Conservation (phyloP, 1,140 invertebrate species). For the Delia radicum region DNA sequence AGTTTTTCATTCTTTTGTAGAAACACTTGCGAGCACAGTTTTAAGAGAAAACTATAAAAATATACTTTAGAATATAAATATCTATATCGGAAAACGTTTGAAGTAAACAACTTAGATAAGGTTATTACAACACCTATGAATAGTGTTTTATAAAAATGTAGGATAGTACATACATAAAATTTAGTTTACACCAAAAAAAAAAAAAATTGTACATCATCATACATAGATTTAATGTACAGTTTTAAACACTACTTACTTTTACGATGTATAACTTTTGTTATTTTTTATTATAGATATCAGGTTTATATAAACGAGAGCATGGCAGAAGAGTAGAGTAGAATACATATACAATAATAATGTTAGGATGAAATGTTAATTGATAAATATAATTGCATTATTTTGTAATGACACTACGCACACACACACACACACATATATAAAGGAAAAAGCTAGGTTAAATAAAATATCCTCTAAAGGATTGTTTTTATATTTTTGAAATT, state of each 20-base stretch:
- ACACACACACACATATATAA: not conserved
- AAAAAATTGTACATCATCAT: conserved; percentile 1
- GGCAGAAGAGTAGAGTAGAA: conserved; percentile 7
- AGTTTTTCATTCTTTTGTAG: too few relatives aligned
- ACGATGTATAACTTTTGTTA: conserved; percentile 25
- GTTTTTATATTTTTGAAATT: not conserved
- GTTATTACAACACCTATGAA: not conserved
- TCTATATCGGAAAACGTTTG: not conserved
- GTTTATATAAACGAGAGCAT: conserved; percentile 11
- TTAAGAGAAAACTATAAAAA: not conserved
- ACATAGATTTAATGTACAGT: not conserved
- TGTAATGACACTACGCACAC: not conserved
- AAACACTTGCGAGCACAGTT: not conserved
- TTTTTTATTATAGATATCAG: not conserved
- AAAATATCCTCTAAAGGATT: not conserved
- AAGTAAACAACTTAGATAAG: not conserved
- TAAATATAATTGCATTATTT: not conserved
- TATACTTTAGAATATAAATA: not conserved
- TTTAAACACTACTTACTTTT: conserved; percentile 27
- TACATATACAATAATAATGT: conserved; percentile 22
- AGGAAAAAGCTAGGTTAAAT: not conserved
- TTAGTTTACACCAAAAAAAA: not conserved
- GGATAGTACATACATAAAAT: conserved; percentile 2
- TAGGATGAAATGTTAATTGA: not conserved
- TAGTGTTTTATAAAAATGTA: not conserved